phyloP scores from a whole-genome alignment of 23 tunicate genomes.

The Styela plicata region DNA sequence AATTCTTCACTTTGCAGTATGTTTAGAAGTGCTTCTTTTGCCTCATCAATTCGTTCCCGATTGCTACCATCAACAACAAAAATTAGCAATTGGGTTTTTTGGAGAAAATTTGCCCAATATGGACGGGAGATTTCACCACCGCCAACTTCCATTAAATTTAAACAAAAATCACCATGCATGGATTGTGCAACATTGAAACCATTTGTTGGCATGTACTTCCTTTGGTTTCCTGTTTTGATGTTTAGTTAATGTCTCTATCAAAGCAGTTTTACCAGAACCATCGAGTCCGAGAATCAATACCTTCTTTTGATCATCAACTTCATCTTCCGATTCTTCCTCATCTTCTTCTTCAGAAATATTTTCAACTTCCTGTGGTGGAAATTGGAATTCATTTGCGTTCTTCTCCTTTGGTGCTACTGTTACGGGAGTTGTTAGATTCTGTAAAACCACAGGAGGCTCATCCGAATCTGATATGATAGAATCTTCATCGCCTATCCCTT shows the following conservation, averaged over 20 bases:
- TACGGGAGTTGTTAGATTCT: not conserved
- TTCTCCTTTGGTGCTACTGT: not conserved
- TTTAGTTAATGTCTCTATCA: slow-evolving; percentile 36
- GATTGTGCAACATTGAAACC: slow-evolving; percentile 56
- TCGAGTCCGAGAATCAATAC: slow-evolving; percentile 43
- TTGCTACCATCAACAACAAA: slow-evolving; percentile 51
- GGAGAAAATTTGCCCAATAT: slow-evolving; percentile 49
- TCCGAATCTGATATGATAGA: slow-evolving; percentile 58
- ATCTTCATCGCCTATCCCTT: slow-evolving; percentile 72
- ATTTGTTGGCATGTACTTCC: slow-evolving; percentile 32
- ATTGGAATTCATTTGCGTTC: not conserved
- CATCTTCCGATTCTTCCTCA: slow-evolving; percentile 8
- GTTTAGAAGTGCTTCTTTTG: slow-evolving; percentile 24
- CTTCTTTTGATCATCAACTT: slow-evolving; percentile 15
- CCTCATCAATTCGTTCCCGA: slow-evolving; percentile 11
- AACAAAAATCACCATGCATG: slow-evolving; percentile 13
- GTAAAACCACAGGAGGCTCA: slow-evolving; percentile 6
- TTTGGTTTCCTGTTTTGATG: not conserved
- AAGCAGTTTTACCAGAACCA: slow-evolving; percentile 40
- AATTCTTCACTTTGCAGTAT: slow-evolving; percentile 11
- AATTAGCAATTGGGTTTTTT: slow-evolving; percentile 26
- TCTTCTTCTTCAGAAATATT: not conserved
- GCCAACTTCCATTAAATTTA: slow-evolving; percentile 62
- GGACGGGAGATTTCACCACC: slow-evolving; percentile 23
- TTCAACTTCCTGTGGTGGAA: not conserved